phyloP scores from a whole-genome alignment of 2,113 vertebrate species.

The Progne subis region DNA sequence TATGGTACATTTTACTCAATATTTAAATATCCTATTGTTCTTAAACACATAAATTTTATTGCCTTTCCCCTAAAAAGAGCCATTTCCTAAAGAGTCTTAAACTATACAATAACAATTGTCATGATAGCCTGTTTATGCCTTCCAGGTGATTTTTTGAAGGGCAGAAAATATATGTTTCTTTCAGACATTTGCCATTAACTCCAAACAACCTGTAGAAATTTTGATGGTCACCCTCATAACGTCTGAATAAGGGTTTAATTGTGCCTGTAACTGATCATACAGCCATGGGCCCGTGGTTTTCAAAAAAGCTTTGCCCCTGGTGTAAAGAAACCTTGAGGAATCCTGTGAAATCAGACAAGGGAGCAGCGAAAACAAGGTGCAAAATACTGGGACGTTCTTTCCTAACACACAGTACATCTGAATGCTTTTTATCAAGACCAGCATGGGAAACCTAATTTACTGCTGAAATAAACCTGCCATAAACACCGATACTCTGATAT shows the following conservation, averaged over 20 bases:
- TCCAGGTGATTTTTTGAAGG: background rate
- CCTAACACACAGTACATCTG: background rate
- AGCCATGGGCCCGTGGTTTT: background rate
- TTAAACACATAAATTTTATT: background rate
- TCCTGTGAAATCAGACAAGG: background rate
- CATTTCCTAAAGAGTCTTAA: background rate
- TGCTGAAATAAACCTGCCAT: background rate
- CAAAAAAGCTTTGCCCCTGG: background rate
- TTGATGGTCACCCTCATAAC: background rate
- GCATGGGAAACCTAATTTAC: background rate
- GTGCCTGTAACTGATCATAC: background rate
- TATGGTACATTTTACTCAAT: background rate
- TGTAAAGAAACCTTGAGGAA: background rate
- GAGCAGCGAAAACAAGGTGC: background rate
- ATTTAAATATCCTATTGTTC: background rate
- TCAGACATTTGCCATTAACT: background rate
- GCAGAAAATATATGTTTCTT: background rate
- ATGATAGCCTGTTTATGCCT: conserved; percentile 7
- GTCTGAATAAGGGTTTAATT: background rate
- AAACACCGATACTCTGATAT: background rate
- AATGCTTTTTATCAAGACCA: background rate
- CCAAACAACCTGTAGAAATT: background rate
- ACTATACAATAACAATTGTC: background rate
- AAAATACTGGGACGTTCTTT: background rate
- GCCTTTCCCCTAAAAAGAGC: background rate